Evolutionary conservation across 2,888 invertebrate genomes (phyloP), one percentile per base, ranked within the genome.

Genomic region (Galeruca laticollis): DNA sequence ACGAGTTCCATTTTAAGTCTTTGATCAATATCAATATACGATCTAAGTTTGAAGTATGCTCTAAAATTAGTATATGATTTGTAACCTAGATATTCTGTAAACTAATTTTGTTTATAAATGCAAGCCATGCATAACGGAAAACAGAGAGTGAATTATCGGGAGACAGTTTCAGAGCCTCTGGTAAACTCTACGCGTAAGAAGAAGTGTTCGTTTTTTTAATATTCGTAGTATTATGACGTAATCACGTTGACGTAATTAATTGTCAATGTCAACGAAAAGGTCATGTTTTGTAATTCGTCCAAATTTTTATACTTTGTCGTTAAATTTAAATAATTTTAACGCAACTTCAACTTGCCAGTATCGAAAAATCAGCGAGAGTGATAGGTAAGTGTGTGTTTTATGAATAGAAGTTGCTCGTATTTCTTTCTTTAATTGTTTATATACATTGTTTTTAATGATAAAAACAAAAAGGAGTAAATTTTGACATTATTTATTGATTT

Each of bases 391-490:
- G 26, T 57, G 35, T 57, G 56, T 33, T 33, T 33, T 57, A 15
- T 33, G 18, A 33, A 31, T 31, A 35, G 18, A 18, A 31, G 35
- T 18, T 57, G 2, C 0, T 57, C n/a, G 10, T 33, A 57, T 52
- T 15, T 52, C 13, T 11, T 26, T 52, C 9, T 18, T 57, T 18
- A 35, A 4, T 57, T 35, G 15, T 3, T 57, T 35, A 35, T 18
- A 35, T 11, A 33, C 31, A 15, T 31, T 56, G 15, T 35, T 57
- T 54, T 31, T 5, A 35, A 15, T 33, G 57, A 57, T 70, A 72
- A 81, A 80, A 82, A 80, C 82, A 82, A 82, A 81, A 82, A 81
- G 79, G 82, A 81, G 76, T 79, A 78, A 78, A 75, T 76, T 74
- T 72, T 69, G 73, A 72, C 68, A 63, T 63, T 60, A 71, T 75